Base-by-base conservation (phyloP, 2,113 vertebrate species). In the Corythoichthys haematopterus region DNA sequence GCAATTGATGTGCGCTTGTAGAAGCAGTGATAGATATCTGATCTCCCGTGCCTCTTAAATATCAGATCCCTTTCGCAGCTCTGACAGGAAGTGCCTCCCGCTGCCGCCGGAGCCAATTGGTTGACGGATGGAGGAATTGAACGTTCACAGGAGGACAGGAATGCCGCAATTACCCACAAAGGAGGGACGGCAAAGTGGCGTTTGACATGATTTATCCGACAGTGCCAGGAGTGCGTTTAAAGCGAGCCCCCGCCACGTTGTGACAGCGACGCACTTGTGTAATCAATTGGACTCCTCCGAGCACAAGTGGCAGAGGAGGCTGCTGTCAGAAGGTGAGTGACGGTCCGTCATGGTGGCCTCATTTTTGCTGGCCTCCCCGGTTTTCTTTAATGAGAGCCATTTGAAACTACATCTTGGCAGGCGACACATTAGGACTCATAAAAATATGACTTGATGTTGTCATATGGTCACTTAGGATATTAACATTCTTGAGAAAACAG, bases 191-290 rank as follows among this genome's bases (percentile, higher is more conserved):
- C 28, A 52, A 57, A 91, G 91, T 86, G 91, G 91, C 78, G 85
- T 90, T 90, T 95, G 93, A 94, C 92, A 92, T 94, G 93, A 95
- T 96, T 94, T 93, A 94, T 93, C 91, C 90, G 80, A 92, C 70
- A 85, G 91, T 80, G 84, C 86, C 52, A 67, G 88, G 80, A 87
- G 93, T 89, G 88, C 88, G 77, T 94, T 94, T 93, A 90, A 80
- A 91, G 85, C 74, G 79, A 58, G 80, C 89, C 86, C 90, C 91
- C 83, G 91, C 93, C 93, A 94, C 86, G 89, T 87, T 71, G 69
- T 91, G 95, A 94, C 94, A 94, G 89, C 94, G 94, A 96, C 90
- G 90, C 94, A 94, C 93, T 94, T 91, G 84, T 85, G 91, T 91
- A 94, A 96, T 97, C 94, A 94, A 94, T 94, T 91, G 89, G 89